Evolutionary conservation across 30 jellyfish, hydroid and myxozoan species (phyloP).

Genomic region (Cassiopea xamachana): DNA sequence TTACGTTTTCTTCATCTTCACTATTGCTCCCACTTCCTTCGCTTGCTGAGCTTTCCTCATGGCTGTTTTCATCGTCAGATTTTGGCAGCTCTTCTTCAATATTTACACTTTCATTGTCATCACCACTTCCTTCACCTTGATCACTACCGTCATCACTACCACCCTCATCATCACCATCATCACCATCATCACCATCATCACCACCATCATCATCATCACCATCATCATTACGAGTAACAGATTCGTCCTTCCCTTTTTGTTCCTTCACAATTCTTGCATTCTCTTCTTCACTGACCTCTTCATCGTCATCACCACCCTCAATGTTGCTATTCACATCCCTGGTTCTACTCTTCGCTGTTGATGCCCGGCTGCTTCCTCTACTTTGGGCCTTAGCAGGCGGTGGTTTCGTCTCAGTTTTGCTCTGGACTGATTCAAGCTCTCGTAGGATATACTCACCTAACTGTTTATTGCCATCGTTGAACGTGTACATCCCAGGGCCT

Average conservation of each 20-base stretch:
- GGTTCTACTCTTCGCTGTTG: neutral
- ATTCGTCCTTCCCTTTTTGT: neutral
- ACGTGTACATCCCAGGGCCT: conserved; percentile 77
- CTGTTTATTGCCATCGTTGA: conserved; percentile 70
- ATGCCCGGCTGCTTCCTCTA: neutral
- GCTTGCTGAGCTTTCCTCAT: neutral
- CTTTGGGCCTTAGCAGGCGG: neutral
- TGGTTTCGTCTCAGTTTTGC: neutral
- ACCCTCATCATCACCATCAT: too few species aligned
- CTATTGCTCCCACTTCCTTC: neutral
- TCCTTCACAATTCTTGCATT: neutral
- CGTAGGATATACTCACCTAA: conserved; percentile 74
- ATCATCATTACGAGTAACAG: neutral
- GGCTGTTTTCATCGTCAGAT: neutral
- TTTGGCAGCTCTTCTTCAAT: conserved; percentile 2
- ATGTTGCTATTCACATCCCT: neutral
- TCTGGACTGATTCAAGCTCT: neutral
- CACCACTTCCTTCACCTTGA: neutral
- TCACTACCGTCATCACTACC: neutral
- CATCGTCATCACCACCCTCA: neutral
- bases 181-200: neutral
- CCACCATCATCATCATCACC: neutral
- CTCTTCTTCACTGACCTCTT: conserved; percentile 1
- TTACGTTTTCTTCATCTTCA: neutral
- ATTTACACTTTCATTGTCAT: neutral